Conservation (phyloP, 2,113 vertebrate genomes). For the Otus sunia region DNA sequence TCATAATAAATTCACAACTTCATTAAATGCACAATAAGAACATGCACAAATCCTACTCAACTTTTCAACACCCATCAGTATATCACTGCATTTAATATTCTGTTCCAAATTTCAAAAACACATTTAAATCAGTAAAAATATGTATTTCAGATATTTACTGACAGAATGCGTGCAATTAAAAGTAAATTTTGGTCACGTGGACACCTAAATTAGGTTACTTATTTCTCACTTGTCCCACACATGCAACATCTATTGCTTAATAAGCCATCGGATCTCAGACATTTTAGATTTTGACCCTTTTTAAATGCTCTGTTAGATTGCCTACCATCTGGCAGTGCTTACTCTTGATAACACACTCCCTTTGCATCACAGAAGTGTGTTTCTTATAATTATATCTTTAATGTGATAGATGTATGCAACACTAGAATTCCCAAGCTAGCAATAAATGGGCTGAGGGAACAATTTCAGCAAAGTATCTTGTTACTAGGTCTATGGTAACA, state of each 20-base stretch:
- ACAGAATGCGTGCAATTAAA: constrained; percentile 16
- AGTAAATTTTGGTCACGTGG: constrained; percentile 1
- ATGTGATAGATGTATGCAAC: background rate
- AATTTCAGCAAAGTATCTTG: background rate
- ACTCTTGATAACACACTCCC: constrained; percentile 10
- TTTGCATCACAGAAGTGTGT: constrained; percentile 3
- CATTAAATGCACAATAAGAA: background rate
- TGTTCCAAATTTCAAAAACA: background rate
- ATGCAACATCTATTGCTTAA: background rate
- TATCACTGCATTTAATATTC: background rate
- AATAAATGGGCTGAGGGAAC: background rate
- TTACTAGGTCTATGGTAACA: background rate
- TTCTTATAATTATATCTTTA: constrained; percentile 46
- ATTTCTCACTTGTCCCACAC: constrained; percentile 53
- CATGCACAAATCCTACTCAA: background rate
- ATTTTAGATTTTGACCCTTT: constrained; percentile 30
- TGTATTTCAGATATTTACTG: background rate
- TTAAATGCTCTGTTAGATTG: constrained; percentile 14
- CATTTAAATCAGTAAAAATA: background rate
- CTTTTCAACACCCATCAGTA: background rate
- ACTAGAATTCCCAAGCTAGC: constrained; percentile 11
- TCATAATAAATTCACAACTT: background rate
- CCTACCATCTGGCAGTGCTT: constrained; percentile 46
- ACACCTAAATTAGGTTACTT: constrained; percentile 24
- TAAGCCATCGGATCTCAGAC: background rate